Evolutionary conservation across 2,888 invertebrate species (phyloP).

Genomic region (Reticulitermes lucifugus): DNA sequence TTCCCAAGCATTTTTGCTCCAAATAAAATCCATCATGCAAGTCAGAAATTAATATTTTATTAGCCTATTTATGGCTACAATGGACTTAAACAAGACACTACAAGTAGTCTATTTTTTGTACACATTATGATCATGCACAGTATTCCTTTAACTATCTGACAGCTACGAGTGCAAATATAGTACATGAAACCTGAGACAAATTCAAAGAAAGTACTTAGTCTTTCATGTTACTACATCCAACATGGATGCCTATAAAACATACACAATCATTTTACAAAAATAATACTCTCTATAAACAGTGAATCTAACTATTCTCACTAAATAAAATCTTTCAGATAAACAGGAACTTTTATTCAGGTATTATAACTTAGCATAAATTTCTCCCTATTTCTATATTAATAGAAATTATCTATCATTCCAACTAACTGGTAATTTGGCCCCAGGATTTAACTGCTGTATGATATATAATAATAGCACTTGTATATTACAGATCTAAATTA

Average conservation of each 20-base stretch:
- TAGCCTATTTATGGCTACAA: not conserved
- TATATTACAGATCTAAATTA: not conserved
- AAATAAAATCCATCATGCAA: conserved; percentile 8
- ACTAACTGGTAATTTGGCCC: not conserved
- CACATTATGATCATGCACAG: not conserved
- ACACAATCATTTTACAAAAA: not conserved
- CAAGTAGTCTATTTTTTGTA: not conserved
- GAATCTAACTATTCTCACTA: not conserved
- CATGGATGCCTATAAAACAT: not conserved
- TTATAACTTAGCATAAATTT: not conserved
- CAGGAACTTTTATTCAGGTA: not conserved
- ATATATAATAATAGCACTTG: not conserved
- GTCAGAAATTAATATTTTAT: not conserved
- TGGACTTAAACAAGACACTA: not conserved
- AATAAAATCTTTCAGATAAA: not conserved
- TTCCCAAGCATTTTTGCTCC: too few relatives aligned
- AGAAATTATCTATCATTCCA: not conserved
- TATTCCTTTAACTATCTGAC: not conserved
- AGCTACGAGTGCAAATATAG: not conserved
- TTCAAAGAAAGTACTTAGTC: not conserved
- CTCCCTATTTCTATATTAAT: not conserved
- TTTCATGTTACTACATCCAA: not conserved
- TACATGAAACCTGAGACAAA: not conserved
- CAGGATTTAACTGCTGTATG: not conserved
- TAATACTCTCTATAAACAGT: not conserved